Conservation (phyloP, 1,140 invertebrate genomes). For the Thereuonema tuberculata region DNA sequence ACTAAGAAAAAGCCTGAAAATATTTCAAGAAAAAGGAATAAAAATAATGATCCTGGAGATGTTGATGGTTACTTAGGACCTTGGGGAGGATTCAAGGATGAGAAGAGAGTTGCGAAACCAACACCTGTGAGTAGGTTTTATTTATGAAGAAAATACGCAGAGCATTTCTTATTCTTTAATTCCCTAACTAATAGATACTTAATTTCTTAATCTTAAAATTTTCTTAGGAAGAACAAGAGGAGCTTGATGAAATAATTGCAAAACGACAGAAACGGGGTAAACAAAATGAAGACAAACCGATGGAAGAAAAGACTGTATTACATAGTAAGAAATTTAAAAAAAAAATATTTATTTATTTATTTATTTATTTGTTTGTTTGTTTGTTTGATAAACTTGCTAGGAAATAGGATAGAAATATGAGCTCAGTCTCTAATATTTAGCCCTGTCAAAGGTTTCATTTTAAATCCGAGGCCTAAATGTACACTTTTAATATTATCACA, state of each 20-base stretch:
- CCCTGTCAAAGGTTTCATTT: too few relatives aligned
- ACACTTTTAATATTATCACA: too few relatives aligned
- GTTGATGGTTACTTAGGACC: constrained; percentile 92
- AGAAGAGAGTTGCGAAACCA: constrained; percentile 73
- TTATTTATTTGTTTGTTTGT: too few relatives aligned
- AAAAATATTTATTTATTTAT: constrained; percentile 10
- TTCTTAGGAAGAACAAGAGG: constrained; percentile 67
- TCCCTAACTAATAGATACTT: neutral
- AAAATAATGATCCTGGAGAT: constrained; percentile 82
- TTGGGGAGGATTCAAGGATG: constrained; percentile 90
- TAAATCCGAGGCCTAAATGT: too few relatives aligned
- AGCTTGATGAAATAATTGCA: constrained; percentile 84
- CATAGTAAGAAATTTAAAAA: constrained; percentile 58
- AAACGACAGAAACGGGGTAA: constrained; percentile 72
- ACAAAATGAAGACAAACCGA: constrained; percentile 68
- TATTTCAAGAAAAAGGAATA: constrained; percentile 77
- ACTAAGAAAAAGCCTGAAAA: constrained; percentile 44
- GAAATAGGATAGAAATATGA: too few relatives aligned
- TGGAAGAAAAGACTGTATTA: constrained; percentile 88
- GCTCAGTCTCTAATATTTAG: too few relatives aligned
- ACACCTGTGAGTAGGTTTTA: constrained; percentile 41
- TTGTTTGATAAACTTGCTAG: constrained; percentile 3
- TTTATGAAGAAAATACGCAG: neutral
- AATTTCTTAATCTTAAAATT: too few relatives aligned
- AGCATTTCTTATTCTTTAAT: neutral